Evolutionary conservation across 2,797 vertebrate species (phyloP).

Genomic region (Gastrophryne carolinensis): DNA sequence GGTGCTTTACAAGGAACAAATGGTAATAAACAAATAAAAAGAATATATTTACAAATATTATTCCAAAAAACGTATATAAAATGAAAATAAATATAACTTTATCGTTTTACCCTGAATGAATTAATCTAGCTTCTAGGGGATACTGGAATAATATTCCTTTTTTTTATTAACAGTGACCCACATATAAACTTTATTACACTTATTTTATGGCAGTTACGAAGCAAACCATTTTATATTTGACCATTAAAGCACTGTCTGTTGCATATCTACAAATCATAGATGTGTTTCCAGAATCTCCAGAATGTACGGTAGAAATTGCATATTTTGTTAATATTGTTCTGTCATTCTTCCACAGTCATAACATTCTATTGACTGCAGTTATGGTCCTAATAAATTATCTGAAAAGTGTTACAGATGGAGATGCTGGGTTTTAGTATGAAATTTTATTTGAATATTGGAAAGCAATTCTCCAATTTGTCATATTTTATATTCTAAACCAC

Average conservation of each 20-base stretch:
- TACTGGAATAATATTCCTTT: constrained; percentile 11
- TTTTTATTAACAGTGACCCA: constrained; percentile 21
- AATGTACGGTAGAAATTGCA: constrained; percentile 11
- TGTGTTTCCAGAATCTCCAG: constrained; percentile 14
- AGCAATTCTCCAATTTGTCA: neutral
- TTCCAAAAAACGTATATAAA: too few species aligned
- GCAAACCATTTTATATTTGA: constrained; percentile 13
- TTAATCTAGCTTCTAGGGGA: too few species aligned
- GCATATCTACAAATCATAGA: constrained; percentile 39
- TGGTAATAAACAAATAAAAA: too few species aligned
- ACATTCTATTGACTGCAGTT: constrained; percentile 27
- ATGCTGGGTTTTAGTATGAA: constrained; percentile 5
- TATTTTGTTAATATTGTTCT: constrained; percentile 28
- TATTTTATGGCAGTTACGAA: constrained; percentile 34
- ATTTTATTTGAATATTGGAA: neutral
- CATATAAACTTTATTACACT: constrained; percentile 23
- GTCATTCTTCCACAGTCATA: constrained; percentile 28
- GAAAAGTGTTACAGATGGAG: constrained; percentile 10
- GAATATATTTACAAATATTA: too few species aligned
- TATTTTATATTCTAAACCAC: neutral
- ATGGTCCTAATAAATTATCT: constrained; percentile 12
- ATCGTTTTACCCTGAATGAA: too few species aligned
- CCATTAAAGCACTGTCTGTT: constrained; percentile 29
- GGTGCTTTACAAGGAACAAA: too few species aligned
- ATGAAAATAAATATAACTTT: too few species aligned